phyloP scores from a whole-genome alignment of 2,888 invertebrate species.

The Germaria angustata region DNA sequence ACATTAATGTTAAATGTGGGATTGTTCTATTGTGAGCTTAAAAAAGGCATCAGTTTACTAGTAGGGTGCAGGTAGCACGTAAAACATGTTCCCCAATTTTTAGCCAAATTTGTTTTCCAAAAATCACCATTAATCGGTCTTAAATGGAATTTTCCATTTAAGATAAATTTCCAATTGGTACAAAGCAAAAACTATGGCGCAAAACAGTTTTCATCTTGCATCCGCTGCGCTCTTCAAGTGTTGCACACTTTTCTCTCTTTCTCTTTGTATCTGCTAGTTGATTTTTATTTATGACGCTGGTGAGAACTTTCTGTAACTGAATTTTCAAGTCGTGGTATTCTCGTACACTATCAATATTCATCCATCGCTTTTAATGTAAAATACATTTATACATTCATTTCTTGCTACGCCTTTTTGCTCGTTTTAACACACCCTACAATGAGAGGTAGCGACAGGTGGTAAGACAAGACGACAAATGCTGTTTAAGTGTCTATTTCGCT shows the following conservation, averaged over 20 bases:
- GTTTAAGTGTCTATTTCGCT: too few relatives aligned
- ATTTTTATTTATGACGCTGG: conserved; percentile 1
- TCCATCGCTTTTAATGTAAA: conserved; percentile 58
- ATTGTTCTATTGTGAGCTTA: too few relatives aligned
- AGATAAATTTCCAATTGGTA: conserved; percentile 61
- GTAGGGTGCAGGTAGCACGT: too few relatives aligned
- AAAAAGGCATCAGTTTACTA: too few relatives aligned
- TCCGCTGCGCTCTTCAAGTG: background rate
- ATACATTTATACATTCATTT: conserved; percentile 27
- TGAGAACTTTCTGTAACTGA: conserved; percentile 35
- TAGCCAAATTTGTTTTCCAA: too few relatives aligned
- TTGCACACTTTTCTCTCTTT: background rate
- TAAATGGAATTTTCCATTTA: too few relatives aligned
- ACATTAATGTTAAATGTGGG: too few relatives aligned
- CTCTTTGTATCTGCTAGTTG: conserved; percentile 23
- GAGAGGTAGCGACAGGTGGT: background rate
- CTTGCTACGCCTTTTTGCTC: conserved; percentile 61
- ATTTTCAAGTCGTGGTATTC: conserved; percentile 32
- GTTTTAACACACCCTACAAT: conserved; percentile 35
- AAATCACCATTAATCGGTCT: too few relatives aligned
- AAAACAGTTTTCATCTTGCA: conserved; percentile 1
- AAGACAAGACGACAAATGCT: background rate
- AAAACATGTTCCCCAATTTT: too few relatives aligned
- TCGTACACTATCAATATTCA: conserved; percentile 58
- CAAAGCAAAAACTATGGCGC: background rate